Evolutionary conservation across 2,797 vertebrate genomes (phyloP).

Genomic region (Coreius guichenoti): DNA sequence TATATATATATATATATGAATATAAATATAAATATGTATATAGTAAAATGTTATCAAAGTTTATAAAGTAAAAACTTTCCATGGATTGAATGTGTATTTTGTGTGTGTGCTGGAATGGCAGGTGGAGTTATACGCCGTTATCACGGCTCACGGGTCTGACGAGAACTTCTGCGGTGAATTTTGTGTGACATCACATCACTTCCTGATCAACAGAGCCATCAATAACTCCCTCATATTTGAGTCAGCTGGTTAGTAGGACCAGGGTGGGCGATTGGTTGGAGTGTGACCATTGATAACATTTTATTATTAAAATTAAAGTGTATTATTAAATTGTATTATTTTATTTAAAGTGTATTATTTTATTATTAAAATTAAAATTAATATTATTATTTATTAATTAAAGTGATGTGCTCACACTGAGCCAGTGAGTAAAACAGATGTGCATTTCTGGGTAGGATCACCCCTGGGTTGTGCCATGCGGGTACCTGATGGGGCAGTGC

Average conservation of each 20-base stretch:
- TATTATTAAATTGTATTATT: no score
- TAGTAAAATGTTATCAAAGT: no score
- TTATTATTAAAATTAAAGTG: neutral
- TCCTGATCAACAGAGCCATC: slow-evolving; percentile 72
- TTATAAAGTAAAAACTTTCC: neutral
- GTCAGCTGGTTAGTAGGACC: slow-evolving; percentile 73
- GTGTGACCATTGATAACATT: neutral
- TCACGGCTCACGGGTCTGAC: slow-evolving; percentile 82
- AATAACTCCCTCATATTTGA: slow-evolving; percentile 78
- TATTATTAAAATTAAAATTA: no score
- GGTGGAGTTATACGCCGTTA: slow-evolving; percentile 82
- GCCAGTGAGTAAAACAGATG: neutral
- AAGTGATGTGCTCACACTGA: neutral
- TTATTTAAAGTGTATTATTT: no score
- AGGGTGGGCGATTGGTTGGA: neutral
- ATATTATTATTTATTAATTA: neutral
- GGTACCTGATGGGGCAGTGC: slow-evolving; percentile 77
- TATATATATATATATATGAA: no score
- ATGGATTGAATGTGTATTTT: neutral
- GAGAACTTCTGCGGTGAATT: slow-evolving; percentile 81
- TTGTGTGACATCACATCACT: slow-evolving; percentile 83
- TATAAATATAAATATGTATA: no score
- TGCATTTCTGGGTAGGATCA: slow-evolving; percentile 63
- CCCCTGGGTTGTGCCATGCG: slow-evolving; percentile 75
- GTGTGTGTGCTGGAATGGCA: slow-evolving; percentile 52